Conservation (phyloP, 2,888 invertebrate genomes). For the Yponomeuta plumbellus region DNA sequence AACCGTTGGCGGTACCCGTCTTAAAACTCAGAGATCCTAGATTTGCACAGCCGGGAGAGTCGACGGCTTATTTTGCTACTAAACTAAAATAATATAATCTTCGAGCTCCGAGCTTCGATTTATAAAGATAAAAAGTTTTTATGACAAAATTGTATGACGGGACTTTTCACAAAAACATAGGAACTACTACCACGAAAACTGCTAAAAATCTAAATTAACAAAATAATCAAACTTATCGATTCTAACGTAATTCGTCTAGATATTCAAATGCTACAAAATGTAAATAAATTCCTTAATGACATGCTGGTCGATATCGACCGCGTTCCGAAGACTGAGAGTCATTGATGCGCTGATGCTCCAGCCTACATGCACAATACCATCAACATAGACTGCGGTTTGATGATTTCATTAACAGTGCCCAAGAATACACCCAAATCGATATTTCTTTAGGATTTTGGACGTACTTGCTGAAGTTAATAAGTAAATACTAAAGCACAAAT, state of each 20-base stretch:
- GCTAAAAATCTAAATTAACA: background rate
- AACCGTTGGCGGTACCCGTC: too few species aligned
- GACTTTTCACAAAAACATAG: background rate
- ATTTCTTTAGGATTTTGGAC: too few species aligned
- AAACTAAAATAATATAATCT: too few species aligned
- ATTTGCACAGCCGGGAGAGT: too few species aligned
- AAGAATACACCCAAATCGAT: background rate
- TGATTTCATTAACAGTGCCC: background rate
- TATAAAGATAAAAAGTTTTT: too few species aligned
- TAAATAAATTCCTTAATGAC: background rate
- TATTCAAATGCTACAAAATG: background rate
- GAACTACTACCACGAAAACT: background rate
- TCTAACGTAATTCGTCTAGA: background rate
- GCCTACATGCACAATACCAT: conserved; percentile 64
- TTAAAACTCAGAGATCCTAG: too few species aligned
- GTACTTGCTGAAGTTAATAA: too few species aligned
- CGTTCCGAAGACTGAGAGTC: background rate
- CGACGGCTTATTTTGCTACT: too few species aligned
- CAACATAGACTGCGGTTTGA: conserved; percentile 33
- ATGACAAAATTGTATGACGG: too few species aligned
- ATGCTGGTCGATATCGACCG: background rate
- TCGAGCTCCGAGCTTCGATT: too few species aligned
- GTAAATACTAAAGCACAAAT: too few species aligned
- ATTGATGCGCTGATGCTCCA: conserved; percentile 26
- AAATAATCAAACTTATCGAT: background rate